Evolutionary conservation across 2,113 vertebrate genomes (phyloP).

Genomic region (Chionomys nivalis): DNA sequence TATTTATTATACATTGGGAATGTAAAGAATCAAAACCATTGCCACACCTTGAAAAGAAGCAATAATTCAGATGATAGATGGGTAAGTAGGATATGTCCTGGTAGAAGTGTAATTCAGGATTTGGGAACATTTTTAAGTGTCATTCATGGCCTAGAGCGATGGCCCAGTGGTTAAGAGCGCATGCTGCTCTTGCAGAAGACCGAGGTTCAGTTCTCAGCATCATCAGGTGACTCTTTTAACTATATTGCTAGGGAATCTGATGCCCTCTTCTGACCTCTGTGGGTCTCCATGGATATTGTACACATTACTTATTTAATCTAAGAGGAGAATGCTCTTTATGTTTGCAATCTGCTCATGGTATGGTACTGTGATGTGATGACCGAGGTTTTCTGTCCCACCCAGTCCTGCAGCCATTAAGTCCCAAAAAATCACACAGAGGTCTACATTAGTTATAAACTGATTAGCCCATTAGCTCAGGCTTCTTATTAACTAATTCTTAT

Average conservation of each 20-base stretch:
- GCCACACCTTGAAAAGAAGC: not conserved
- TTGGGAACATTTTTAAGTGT: not conserved
- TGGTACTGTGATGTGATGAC: no score
- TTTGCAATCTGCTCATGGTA: no score
- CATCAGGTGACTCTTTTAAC: not conserved
- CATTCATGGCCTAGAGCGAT: not conserved
- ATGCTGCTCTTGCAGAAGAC: not conserved
- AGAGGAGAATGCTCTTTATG: no score
- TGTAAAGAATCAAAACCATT: conserved; percentile 10
- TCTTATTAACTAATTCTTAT: no score
- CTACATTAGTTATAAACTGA: no score
- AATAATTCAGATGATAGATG: not conserved
- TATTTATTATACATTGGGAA: not conserved
- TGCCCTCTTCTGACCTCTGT: not conserved
- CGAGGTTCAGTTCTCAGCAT: not conserved
- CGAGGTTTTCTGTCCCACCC: no score
- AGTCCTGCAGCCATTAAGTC: no score
- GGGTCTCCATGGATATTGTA: not conserved
- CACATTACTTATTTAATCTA: no score
- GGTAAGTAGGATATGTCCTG: not conserved
- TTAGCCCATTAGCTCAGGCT: no score
- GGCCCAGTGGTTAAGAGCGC: not conserved
- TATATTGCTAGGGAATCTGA: not conserved
- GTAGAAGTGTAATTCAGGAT: not conserved
- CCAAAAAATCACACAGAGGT: no score